Evolutionary conservation across 2,888 invertebrate species (phyloP), one percentile per base, ranked within the genome.

Genomic region (Xanthorhoe spadicearia): DNA sequence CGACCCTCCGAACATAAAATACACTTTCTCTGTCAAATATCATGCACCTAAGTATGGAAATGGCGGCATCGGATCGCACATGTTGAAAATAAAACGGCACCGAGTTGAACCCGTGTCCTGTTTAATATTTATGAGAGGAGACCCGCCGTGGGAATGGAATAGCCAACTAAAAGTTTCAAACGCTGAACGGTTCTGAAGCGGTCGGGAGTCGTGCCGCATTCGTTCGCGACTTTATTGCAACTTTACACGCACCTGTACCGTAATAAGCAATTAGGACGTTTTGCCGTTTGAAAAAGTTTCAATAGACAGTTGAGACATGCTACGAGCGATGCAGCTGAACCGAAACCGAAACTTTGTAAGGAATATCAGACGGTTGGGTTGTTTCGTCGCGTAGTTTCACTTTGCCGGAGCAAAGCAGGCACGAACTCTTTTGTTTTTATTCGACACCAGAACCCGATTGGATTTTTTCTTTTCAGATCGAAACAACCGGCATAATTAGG

Each of bases 81-180:
- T 77, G 80, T 82, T 75, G 71, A 69, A 81, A 83, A 84, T 83
- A 83, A 84, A 83, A 83, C 74, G 74, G 78, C 75, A 61, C 74
- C 61, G 74, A 77, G 77, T 72, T 76, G 75, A 78, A 81, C 80
- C 76, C 79, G 74, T 77, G 79, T 81, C 70, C 78, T 80, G 79
- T 82, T 85, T 80, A 83, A 85, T 85, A 85, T 85, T 84, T 85
- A 85, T 85, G 85, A 84, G 79, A 64, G 74, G 68, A 66, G 74
- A 73, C 73, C 67, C 72, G 68, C 73, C 69, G 68, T 64, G 72
- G 71, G 76, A 68, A 73, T 76, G 79, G 80, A 83, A 84, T 84
- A 76, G 80, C 77, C 78, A 77, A 76, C 76, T 78, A 77, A 82
- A 84, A 84, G 75, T 84, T 85, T 77, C 76, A 78, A 74, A 77